phyloP scores from a whole-genome alignment of 2,113 vertebrate genomes.

The Gymnorhina tibicen region DNA sequence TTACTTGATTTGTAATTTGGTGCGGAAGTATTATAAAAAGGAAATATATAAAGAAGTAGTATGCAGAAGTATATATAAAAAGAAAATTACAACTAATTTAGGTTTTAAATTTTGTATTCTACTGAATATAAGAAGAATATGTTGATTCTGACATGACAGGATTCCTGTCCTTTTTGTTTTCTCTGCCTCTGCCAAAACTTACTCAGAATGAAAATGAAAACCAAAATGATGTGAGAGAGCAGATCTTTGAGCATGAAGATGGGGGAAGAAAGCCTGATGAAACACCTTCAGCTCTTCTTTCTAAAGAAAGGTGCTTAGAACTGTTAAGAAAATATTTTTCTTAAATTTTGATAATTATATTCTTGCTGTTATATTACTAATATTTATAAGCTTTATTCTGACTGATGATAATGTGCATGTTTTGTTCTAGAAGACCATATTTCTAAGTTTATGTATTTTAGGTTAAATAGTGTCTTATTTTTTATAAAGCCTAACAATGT shows the following conservation, averaged over 20 bases:
- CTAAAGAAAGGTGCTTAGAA: constrained; percentile 81
- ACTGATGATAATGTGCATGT: background rate
- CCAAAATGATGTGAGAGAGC: constrained; percentile 31
- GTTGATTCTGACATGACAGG: constrained; percentile 79
- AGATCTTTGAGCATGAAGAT: constrained; percentile 41
- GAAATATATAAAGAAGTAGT: background rate
- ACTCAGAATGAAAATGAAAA: constrained; percentile 67
- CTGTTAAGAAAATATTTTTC: background rate
- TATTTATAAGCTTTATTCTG: background rate
- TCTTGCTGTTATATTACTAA: background rate
- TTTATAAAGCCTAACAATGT: background rate
- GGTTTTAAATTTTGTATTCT: background rate
- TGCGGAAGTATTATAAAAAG: constrained; percentile 5
- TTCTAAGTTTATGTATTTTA: background rate
- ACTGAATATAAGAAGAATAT: background rate
- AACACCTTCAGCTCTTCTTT: constrained; percentile 62
- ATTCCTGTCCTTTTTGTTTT: constrained; percentile 85
- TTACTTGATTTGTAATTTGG: constrained; percentile 21
- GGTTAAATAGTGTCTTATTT: background rate
- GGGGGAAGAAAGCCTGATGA: constrained; percentile 55
- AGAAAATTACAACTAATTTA: background rate
- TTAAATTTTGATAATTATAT: background rate
- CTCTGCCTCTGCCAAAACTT: constrained; percentile 80
- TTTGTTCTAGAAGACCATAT: background rate
- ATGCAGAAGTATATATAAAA: background rate